These are phyloP conservation scores for Cheilosia vulpina DNA, from an alignment of 2,888 invertebrate genomes.

Conservation along the genomic window DNA sequence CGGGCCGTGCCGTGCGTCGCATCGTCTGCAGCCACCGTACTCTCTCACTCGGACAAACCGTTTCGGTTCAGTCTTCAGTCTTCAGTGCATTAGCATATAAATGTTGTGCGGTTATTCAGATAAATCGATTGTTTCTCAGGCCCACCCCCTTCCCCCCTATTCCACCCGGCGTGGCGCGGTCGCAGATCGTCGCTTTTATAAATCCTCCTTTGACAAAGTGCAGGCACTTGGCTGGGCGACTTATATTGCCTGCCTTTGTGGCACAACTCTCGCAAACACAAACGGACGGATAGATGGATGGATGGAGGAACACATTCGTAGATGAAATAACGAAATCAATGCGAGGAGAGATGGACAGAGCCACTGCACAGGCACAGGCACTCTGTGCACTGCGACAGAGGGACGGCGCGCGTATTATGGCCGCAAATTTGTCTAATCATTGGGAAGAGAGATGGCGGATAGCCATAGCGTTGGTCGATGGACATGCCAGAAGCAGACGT, in stretches of 20 bases:
- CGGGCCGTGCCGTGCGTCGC: conserved; percentile 20
- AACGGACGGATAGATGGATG: conserved; percentile 70
- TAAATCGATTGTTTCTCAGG: conserved; percentile 71
- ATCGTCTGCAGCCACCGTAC: conserved; percentile 11
- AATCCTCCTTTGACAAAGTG: conserved; percentile 75
- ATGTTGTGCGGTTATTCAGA: conserved; percentile 73
- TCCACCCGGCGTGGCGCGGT: not conserved
- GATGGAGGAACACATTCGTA: conserved; percentile 68
- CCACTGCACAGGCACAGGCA: not conserved
- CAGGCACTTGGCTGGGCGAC: conserved; percentile 73
- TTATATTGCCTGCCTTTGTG: conserved; percentile 74
- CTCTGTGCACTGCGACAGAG: conserved; percentile 6
- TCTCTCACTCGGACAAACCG: conserved; percentile 43
- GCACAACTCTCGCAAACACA: conserved; percentile 62
- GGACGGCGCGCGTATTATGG: conserved; percentile 65
- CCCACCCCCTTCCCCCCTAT: not conserved
- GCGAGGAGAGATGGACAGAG: conserved; percentile 14
- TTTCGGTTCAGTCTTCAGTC: conserved; percentile 58
- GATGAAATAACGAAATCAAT: conserved; percentile 72
- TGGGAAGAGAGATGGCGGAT: conserved; percentile 71
- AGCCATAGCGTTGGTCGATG: conserved; percentile 26
- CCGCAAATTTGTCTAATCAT: conserved; percentile 75
- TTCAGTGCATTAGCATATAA: conserved; percentile 74
- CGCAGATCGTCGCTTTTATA: conserved; percentile 60
- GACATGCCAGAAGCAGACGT: conserved; percentile 57